A percentile compares a stretch with the other conserved stretches of the same genome.
phyloP scores from a whole-genome alignment of 2,797 vertebrate species.

The Galago senegalensis region DNA sequence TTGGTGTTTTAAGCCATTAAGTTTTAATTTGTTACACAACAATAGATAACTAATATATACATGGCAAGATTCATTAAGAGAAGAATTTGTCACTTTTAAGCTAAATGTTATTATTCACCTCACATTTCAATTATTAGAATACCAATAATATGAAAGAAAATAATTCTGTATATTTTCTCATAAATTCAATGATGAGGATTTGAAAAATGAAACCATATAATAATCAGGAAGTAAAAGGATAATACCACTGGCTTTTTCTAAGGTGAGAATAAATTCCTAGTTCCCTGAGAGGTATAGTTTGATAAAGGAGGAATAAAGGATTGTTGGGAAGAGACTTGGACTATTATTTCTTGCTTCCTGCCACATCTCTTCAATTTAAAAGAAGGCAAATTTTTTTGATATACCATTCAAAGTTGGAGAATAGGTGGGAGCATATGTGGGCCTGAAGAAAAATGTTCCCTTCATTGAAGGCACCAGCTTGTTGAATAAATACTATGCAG shows the following conservation, averaged over 20 bases:
- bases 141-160: slow-evolving; percentile 5
- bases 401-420: slow-evolving; percentile 48
- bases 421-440: background rate
- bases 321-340: background rate
- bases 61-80: slow-evolving; percentile 22
- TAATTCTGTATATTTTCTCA: background rate
- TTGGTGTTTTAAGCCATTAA: slow-evolving; percentile 24
- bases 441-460: background rate
- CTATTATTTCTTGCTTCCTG: slow-evolving; percentile 49
- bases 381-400: slow-evolving; percentile 32
- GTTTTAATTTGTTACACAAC: background rate
- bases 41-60: background rate
- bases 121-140: slow-evolving; percentile 30
- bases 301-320: background rate
- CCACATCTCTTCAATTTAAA: background rate
- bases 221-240: background rate
- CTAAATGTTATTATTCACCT: background rate
- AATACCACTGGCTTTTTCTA: background rate
- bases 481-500: background rate
- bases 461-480: background rate
- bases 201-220: slow-evolving; percentile 25
- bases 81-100: background rate
- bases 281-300: background rate
- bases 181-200: background rate
- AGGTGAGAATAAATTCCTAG: background rate